phyloP scores from a whole-genome alignment of 2,888 invertebrate genomes.

The Ctenicera cuprea region DNA sequence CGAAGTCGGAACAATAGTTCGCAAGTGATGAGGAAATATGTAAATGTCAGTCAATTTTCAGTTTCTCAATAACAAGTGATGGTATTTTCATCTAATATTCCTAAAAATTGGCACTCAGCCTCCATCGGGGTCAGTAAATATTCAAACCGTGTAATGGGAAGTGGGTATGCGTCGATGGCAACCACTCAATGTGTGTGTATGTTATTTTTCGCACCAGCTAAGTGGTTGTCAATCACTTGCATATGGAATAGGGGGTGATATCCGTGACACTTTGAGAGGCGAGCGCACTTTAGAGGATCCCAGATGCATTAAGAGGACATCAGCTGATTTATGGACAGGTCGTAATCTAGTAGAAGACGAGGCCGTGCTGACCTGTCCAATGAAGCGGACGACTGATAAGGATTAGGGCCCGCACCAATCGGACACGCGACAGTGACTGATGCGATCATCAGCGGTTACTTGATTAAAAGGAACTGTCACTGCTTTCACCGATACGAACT shows the following conservation, averaged over 20 bases:
- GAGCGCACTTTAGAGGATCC: slow-evolving; percentile 51
- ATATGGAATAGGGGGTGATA: slow-evolving; percentile 54
- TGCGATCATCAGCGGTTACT: slow-evolving; percentile 69
- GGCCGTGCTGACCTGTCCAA: slow-evolving; percentile 70
- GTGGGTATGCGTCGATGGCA: slow-evolving; percentile 48
- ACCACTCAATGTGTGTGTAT: slow-evolving; percentile 50
- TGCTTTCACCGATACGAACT: slow-evolving; percentile 53
- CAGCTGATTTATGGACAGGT: slow-evolving; percentile 68
- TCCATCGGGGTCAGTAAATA: slow-evolving; percentile 57
- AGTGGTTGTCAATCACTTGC: slow-evolving; percentile 64
- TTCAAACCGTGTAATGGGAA: slow-evolving; percentile 54
- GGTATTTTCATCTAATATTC: neutral
- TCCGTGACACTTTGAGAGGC: slow-evolving; percentile 57
- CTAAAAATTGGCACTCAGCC: neutral
- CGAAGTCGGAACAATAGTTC: no score
- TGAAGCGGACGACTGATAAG: slow-evolving; percentile 70
- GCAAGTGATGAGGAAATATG: no score
- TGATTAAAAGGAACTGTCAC: slow-evolving; percentile 70
- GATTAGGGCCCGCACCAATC: slow-evolving; percentile 68
- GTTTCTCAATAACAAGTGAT: neutral
- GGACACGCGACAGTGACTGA: slow-evolving; percentile 70
- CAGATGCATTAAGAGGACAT: slow-evolving; percentile 54
- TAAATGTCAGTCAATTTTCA: no score
- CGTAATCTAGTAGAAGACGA: slow-evolving; percentile 66
- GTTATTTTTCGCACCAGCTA: slow-evolving; percentile 60